phyloP scores from a whole-genome alignment of 1,140 invertebrate species.

The Leptonema lineaticorne region DNA sequence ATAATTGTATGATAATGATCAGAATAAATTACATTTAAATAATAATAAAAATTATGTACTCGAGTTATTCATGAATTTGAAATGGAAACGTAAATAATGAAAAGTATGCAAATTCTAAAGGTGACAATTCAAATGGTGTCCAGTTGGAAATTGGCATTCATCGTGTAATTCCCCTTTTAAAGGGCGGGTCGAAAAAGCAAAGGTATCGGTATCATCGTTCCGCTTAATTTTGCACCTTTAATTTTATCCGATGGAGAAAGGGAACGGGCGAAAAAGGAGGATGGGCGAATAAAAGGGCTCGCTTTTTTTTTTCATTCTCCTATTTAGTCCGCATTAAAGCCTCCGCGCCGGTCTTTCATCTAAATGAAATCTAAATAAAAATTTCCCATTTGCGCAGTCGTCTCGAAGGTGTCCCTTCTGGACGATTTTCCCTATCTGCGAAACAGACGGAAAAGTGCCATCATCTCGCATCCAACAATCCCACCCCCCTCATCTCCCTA shows the following conservation, averaged over 20 bases:
- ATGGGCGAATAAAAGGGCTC: constrained; percentile 4
- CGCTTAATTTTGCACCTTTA: background rate
- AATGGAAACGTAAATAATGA: too few relatives aligned
- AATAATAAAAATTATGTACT: too few relatives aligned
- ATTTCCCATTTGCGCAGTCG: constrained; percentile 32
- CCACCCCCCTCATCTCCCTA: background rate
- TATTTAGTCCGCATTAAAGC: constrained; percentile 29
- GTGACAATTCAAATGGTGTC: too few relatives aligned
- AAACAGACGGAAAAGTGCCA: constrained; percentile 22
- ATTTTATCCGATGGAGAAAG: background rate
- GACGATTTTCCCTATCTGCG: constrained; percentile 35
- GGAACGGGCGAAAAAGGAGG: background rate
- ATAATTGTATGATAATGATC: too few relatives aligned
- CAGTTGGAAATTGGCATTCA: too few relatives aligned
- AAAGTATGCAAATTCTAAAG: too few relatives aligned
- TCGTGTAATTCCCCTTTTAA: background rate
- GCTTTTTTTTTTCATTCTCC: too few relatives aligned
- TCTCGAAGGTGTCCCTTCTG: constrained; percentile 27
- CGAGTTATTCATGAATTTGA: too few relatives aligned
- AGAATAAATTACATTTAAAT: too few relatives aligned
- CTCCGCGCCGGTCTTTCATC: too few relatives aligned
- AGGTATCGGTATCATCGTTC: too few relatives aligned
- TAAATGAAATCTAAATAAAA: constrained; percentile 41
- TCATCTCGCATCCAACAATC: background rate
- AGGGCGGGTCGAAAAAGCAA: too few relatives aligned